Evolutionary conservation across 2,888 invertebrate genomes (phyloP).

Genomic region (Rhynchonema sp.): DNA sequence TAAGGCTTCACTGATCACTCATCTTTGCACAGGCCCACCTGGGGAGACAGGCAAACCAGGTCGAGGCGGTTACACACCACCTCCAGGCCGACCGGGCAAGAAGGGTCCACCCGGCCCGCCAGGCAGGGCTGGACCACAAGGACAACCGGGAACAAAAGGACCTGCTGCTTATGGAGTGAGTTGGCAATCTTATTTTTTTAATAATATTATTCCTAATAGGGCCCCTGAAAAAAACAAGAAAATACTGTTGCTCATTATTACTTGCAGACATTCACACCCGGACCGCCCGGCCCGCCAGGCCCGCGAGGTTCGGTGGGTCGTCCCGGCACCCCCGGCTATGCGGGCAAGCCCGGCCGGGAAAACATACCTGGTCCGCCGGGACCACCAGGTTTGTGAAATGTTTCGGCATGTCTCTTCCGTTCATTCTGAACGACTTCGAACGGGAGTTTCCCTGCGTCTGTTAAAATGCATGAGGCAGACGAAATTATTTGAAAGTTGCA

Average conservation of each 20-base stretch:
- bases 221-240: too few relatives aligned
- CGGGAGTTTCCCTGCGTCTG: too few relatives aligned
- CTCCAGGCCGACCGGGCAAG: neutral
- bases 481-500: too few relatives aligned
- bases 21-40: neutral
- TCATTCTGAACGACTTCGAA: too few relatives aligned
- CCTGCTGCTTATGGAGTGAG: neutral
- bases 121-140: neutral
- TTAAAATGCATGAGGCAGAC: too few relatives aligned
- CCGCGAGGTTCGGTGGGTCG: neutral
- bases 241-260: too few relatives aligned
- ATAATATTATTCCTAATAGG: too few relatives aligned
- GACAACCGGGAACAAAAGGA: neutral
- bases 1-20: neutral
- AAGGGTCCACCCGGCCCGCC: neutral
- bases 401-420: too few relatives aligned
- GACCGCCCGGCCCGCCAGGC: neutral
- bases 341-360: neutral
- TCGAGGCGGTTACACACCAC: neutral
- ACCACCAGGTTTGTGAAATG: neutral
- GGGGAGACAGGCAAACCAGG: neutral
- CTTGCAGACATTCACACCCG: neutral
- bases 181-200: too few relatives aligned
- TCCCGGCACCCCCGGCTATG: neutral
- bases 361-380: neutral